These are phyloP conservation scores for Allolobophora icterica DNA, from an alignment of 2,888 invertebrate species.

Conservation along the genomic window DNA sequence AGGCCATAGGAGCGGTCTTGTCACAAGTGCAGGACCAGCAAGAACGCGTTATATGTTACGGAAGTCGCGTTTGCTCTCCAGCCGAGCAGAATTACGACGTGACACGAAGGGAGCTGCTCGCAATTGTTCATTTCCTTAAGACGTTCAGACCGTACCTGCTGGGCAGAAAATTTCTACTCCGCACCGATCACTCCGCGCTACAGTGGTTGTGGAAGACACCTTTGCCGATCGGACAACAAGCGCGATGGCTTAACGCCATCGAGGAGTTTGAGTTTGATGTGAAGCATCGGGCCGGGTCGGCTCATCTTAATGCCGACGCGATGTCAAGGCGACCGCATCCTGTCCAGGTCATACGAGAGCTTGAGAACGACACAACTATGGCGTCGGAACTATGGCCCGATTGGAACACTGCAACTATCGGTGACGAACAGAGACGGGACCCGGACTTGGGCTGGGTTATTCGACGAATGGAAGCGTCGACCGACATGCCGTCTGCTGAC, in stretches of 20 bases:
- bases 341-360: no score
- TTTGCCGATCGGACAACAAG: constrained; percentile 41
- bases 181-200: constrained; percentile 51
- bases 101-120: constrained; percentile 41
- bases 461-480: no score
- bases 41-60: constrained; percentile 44
- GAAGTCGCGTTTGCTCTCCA: constrained; percentile 34
- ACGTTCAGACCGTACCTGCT: constrained; percentile 49
- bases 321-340: constrained; percentile 7
- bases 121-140: constrained; percentile 45
- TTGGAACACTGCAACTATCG: no score
- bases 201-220: constrained; percentile 45
- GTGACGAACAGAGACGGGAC: no score
- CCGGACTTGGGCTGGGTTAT: no score
- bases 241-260: constrained; percentile 30
- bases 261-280: constrained; percentile 31
- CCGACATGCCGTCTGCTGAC: no score
- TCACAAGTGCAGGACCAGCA: constrained; percentile 41
- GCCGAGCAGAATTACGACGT: constrained; percentile 43
- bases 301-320: not conserved
- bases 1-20: constrained; percentile 37
- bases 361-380: no score
- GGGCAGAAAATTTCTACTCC: constrained; percentile 45
- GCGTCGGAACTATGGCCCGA: no score
- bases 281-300: constrained; percentile 11